Evolutionary conservation across 2,797 vertebrate genomes (phyloP).

Genomic region (Heterohyrax brucei): DNA sequence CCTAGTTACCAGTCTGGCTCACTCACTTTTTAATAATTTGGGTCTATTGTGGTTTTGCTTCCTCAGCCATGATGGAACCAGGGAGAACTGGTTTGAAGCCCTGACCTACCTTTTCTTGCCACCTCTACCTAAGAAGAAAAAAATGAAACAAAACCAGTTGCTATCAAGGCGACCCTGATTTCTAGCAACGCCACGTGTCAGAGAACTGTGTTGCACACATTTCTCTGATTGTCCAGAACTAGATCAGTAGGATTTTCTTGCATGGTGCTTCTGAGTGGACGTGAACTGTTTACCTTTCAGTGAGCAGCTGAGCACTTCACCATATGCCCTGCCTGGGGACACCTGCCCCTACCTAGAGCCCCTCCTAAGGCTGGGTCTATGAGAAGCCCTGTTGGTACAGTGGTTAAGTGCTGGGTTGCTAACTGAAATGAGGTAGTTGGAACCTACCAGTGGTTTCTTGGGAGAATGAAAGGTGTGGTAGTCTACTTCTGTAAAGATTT

Average conservation of each 20-base stretch:
- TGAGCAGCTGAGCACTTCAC: not conserved
- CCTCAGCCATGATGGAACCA: too few relatives aligned
- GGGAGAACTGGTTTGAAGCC: too few relatives aligned
- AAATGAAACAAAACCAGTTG: not conserved
- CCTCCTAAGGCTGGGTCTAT: constrained; percentile 4
- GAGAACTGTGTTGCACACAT: not conserved
- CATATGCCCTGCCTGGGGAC: not conserved
- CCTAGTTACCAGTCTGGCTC: too few relatives aligned
- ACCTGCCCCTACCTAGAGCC: not conserved
- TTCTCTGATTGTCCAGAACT: not conserved
- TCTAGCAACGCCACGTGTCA: not conserved
- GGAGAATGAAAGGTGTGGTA: not conserved
- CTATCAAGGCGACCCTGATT: not conserved
- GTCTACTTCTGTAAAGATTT: not conserved
- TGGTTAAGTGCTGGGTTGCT: not conserved
- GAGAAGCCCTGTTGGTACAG: not conserved
- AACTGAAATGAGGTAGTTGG: not conserved
- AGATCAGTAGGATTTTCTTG: not conserved
- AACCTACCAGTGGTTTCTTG: not conserved
- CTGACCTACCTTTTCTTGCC: not conserved
- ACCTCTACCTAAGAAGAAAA: not conserved
- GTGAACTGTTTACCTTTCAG: not conserved
- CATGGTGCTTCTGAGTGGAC: not conserved
- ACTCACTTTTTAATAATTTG: too few relatives aligned
- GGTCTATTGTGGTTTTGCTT: too few relatives aligned